Evolutionary conservation across 2,888 invertebrate species (phyloP).

Genomic region (Drosophila histrio): DNA sequence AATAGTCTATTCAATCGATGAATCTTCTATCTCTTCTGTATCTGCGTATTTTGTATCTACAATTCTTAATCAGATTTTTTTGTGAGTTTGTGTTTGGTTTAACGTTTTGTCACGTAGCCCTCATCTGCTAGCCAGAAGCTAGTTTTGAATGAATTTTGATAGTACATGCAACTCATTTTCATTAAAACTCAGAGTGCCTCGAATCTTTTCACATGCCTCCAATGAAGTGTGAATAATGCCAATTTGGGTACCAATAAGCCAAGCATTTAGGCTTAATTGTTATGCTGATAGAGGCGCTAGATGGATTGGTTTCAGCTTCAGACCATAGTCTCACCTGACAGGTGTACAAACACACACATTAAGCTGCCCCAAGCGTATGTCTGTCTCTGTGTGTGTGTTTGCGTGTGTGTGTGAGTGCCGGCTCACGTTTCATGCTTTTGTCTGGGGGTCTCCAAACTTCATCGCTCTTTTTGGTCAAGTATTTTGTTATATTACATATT

Average conservation of each 20-base stretch:
- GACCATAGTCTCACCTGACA: constrained; percentile 70
- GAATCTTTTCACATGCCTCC: constrained; percentile 69
- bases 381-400: background rate
- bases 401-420: constrained; percentile 42
- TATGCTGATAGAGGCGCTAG: constrained; percentile 80
- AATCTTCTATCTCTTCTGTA: constrained; percentile 9
- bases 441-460: constrained; percentile 53
- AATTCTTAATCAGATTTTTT: constrained; percentile 1
- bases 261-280: constrained; percentile 75
- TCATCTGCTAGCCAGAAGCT: background rate
- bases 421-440: constrained; percentile 72
- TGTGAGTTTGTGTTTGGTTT: constrained; percentile 8
- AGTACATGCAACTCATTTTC: constrained; percentile 25
- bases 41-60: constrained; percentile 7
- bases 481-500: constrained; percentile 42
- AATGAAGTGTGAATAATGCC: constrained; percentile 78
- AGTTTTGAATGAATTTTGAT: constrained; percentile 68
- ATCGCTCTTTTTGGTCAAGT: constrained; percentile 59
- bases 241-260: constrained; percentile 64
- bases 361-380: background rate
- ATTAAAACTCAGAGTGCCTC: constrained; percentile 10
- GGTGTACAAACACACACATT: constrained; percentile 58
- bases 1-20: background rate
- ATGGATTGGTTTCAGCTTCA: constrained; percentile 73
- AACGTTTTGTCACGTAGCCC: constrained; percentile 65